Base-by-base conservation (phyloP, 2,888 invertebrate species). In the Noctua janthina region DNA sequence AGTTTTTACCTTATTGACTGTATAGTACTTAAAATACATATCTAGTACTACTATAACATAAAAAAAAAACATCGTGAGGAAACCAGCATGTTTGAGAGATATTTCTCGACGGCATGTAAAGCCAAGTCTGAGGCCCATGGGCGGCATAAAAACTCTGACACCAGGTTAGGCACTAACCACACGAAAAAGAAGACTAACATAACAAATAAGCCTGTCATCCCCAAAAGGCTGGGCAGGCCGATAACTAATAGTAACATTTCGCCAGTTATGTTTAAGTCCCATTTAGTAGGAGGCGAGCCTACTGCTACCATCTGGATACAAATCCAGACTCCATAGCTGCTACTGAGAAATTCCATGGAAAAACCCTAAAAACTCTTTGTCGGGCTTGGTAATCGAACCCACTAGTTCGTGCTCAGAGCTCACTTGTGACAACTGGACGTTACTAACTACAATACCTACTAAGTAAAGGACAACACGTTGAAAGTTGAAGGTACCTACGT, bases 1-100 rank as follows among this genome's bases (percentile, higher is more conserved):
- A n/a, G 68, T 68, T 68, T 69, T 76, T 64, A 8, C 62, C 17
- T 75, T 39, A 46, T 51, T 68, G 15, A 23, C 23, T 75, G 64
- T 73, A 17, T 56, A 49, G n/a, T 23, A 46, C 43, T 23, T 7
- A 29, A 72, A 6, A 72, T 43, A 10, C n/a, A 66, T 29, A 29
- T 23, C 2, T 29, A 17, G 29, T 29, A 7, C 29, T 46, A 46
- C 35, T 4, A 17, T 64, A 20, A 64, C n/a, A n/a, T 17, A n/a
- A 46, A 46, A 46, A 46, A 13, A 43, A 46, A 46, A 46, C 11
- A 46, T 46, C 13, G 46, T 46, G 11, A 46, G 2, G 1, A 13
- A 46, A 11, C 46, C 46, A 46, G 46, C 46, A 46, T 11, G 11
- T 2, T 2, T 11, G 11, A 11, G 13, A 46, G 46, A 46, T 46